phyloP scores from a whole-genome alignment of 2,113 vertebrate species.

The Colossoma macropomum region DNA sequence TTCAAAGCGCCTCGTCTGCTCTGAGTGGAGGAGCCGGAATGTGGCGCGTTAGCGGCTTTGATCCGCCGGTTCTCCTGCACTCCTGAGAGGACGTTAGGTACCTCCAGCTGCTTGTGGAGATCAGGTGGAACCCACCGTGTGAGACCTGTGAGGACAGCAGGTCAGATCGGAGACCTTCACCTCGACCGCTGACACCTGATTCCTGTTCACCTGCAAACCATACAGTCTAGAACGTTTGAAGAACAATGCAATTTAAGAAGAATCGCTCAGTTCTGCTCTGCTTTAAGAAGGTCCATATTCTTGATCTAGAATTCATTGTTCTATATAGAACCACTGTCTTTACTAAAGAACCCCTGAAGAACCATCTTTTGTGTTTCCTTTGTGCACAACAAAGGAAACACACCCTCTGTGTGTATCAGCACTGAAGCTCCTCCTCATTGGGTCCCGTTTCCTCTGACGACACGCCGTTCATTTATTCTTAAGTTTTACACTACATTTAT shows the following conservation, averaged over 20 bases:
- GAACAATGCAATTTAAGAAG: neutral
- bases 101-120: neutral
- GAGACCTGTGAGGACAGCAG: neutral
- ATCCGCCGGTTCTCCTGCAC: neutral
- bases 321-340: no score
- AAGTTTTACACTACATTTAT: no score
- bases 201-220: constrained; percentile 4
- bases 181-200: neutral
- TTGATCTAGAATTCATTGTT: no score
- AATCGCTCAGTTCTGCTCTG: neutral
- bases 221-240: neutral
- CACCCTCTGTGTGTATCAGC: no score
- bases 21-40: constrained; percentile 30
- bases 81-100: neutral
- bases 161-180: constrained; percentile 9
- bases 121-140: neutral
- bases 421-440: no score
- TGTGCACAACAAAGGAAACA: no score
- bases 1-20: constrained; percentile 33
- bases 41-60: neutral
- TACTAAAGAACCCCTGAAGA: no score
- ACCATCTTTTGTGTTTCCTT: no score
- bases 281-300: no score
- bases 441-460: no score
- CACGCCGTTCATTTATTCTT: no score